Base-by-base conservation (phyloP, 2,888 invertebrate species). In the Trissolcus brochymenae region DNA sequence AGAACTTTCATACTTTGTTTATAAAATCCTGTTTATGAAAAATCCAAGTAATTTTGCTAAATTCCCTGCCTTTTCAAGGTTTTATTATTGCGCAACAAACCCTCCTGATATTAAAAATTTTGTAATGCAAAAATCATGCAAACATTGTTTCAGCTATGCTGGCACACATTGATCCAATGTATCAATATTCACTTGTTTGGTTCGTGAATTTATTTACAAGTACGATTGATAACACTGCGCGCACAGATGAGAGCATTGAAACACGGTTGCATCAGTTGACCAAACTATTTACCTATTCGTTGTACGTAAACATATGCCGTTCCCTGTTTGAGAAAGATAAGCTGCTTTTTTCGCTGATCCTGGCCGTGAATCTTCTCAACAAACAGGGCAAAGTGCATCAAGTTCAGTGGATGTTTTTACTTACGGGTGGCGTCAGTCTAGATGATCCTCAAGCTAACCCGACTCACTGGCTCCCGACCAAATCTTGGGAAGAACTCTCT, bases 291-390 rank as follows among this genome's bases (percentile, higher is more conserved):
- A 97, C 96, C 0, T 96, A 95, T 86, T 96, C 95, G n/a, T 91
- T 98, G 0, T 98, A 97, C 84, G 92, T 94, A 49, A 98, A 97
- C 88, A 96, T 98, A 84, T 97, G 97, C 87, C 93, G 98, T 79
- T 98, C 98, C 88, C 91, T 98, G 64, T 98, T 98, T 90, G 98
- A 98, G 90, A 96, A 96, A 93, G 97, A 98, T 90, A 98, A 98
- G 90, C 91, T 98, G 67, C 92, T 98, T 73, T 98, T 98, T 90
- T 96, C 95, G 29, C 90, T 96, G 73, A 89, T 95, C 81, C 90
- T 96, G 81, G 91, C 93, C 21, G 91, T 95, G 61, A 96, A 96
- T 85, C 90, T 94, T 81, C 90, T 95, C 90, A 90, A 92, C 82
- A 92, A 92, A 85, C 91, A 92, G 56, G 91, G 91, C 17, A 88